These are phyloP conservation scores for Phallusia fumigata DNA, from an alignment of 23 tunicate genomes.

Conservation along the genomic window DNA sequence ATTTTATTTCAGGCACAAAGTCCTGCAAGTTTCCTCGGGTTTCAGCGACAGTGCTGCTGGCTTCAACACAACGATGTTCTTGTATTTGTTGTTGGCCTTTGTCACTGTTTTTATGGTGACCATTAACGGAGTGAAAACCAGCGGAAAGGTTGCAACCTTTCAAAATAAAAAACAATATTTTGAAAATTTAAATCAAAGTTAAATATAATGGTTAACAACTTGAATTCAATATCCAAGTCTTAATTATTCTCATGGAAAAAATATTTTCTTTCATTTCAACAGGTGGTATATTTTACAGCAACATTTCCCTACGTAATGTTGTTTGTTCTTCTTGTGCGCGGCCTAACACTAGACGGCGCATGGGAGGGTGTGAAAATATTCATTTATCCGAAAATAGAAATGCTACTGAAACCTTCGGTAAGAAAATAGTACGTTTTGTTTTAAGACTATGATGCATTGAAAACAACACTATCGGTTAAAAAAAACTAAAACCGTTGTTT, in stretches of 20 bases:
- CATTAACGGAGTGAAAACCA: not conserved
- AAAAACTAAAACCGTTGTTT: too few species aligned
- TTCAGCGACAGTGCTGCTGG: not conserved
- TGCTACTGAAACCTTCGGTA: constrained; percentile 1
- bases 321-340: constrained; percentile 11
- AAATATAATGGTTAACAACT: too few species aligned
- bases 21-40: not conserved
- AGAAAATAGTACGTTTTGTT: not conserved
- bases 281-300: constrained; percentile 23
- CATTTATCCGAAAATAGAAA: not conserved
- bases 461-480: too few species aligned
- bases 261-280: not conserved
- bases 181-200: too few species aligned
- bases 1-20: not conserved
- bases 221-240: too few species aligned
- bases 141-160: constrained; percentile 13
- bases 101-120: not conserved
- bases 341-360: constrained; percentile 19
- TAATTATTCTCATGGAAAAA: too few species aligned
- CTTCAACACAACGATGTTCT: not conserved
- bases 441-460: not conserved
- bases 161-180: too few species aligned
- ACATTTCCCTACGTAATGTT: constrained; percentile 15
- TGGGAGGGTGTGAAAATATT: not conserved
- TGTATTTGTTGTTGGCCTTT: not conserved